phyloP scores from a whole-genome alignment of 1,140 invertebrate genomes.

The Halyomorpha halys region DNA sequence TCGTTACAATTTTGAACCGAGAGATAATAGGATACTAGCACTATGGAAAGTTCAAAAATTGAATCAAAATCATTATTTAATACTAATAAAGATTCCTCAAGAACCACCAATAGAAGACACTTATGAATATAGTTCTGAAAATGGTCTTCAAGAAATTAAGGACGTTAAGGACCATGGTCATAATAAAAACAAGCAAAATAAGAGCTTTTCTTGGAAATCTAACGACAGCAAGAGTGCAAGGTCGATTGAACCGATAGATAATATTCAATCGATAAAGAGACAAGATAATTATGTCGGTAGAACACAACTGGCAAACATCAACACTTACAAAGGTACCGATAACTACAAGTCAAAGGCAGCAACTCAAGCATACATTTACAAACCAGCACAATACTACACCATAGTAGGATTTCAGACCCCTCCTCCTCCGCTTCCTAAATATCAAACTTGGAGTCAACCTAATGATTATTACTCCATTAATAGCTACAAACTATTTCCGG shows the following conservation, averaged over 20 bases:
- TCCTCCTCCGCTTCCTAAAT: background rate
- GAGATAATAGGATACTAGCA: slow-evolving; percentile 23
- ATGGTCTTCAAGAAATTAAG: slow-evolving; percentile 26
- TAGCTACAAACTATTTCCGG: slow-evolving; percentile 1
- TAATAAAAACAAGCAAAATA: slow-evolving; percentile 6
- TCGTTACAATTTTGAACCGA: slow-evolving; percentile 15
- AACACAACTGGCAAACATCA: background rate
- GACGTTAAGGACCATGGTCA: background rate
- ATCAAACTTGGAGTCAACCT: background rate
- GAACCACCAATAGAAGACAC: slow-evolving; percentile 24
- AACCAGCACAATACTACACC: slow-evolving; percentile 11
- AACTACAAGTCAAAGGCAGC: background rate
- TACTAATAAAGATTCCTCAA: slow-evolving; percentile 27
- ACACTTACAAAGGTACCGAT: background rate
- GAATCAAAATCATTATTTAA: slow-evolving; percentile 23
- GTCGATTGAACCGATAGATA: background rate
- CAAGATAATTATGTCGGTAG: background rate
- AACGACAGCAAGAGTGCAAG: background rate
- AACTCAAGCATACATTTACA: background rate
- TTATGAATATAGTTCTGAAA: slow-evolving; percentile 27
- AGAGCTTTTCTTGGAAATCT: background rate
- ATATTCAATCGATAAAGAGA: background rate
- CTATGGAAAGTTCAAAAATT: slow-evolving; percentile 27
- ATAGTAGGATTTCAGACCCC: background rate
- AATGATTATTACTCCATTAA: background rate